Conservation (phyloP, 2,888 invertebrate genomes). For the Leptinotarsa rubiginosa region DNA sequence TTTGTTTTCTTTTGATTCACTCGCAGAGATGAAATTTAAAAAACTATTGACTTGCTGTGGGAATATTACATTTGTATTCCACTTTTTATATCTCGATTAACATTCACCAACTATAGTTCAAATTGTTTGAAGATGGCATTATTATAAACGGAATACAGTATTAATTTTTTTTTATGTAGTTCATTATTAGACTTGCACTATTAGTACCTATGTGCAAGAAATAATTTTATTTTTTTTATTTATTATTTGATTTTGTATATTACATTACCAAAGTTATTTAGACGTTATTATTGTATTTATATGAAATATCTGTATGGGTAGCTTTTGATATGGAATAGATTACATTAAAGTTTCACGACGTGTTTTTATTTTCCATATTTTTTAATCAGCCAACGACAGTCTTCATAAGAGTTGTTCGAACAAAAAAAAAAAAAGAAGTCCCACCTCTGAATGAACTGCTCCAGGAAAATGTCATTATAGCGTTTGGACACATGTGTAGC, state of each 20-base stretch:
- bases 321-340: slow-evolving; percentile 54
- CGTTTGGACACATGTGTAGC: too few species aligned
- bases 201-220: slow-evolving; percentile 39
- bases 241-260: slow-evolving; percentile 43
- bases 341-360: neutral
- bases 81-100: neutral
- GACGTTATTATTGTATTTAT: slow-evolving; percentile 51
- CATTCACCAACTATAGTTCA: slow-evolving; percentile 1
- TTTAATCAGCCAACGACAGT: too few species aligned
- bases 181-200: slow-evolving; percentile 40
- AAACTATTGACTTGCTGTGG: neutral
- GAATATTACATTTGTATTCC: neutral
- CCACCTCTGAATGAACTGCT: too few species aligned
- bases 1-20: neutral
- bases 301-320: slow-evolving; percentile 53
- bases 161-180: slow-evolving; percentile 35
- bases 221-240: slow-evolving; percentile 22
- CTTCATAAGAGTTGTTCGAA: too few species aligned
- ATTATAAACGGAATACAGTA: slow-evolving; percentile 33
- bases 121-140: slow-evolving; percentile 26
- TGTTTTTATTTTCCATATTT: neutral
- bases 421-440: too few species aligned
- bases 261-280: slow-evolving; percentile 54
- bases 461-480: too few species aligned
- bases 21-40: neutral